Base-by-base conservation (phyloP, 2,113 vertebrate species). In the Hyla sarda region DNA sequence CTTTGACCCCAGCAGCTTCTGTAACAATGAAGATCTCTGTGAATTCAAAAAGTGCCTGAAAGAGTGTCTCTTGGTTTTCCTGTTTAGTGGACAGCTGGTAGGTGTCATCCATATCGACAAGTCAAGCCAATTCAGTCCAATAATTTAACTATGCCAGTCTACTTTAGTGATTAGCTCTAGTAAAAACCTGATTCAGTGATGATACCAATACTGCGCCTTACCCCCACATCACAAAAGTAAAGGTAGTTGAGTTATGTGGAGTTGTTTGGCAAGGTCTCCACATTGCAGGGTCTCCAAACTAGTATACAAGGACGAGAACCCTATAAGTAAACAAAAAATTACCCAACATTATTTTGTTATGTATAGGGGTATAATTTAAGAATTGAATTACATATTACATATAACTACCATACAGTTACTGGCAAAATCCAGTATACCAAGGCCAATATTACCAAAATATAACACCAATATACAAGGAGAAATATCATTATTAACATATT, bases 1-100 rank as follows among this genome's bases (percentile, higher is more conserved):
- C 71, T 89, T 87, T 69, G 88, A 81, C 71, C 82, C 83, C 73
- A 88, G 78, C n/a, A 47, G 72, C 9, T 83, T 89, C 13, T 50
- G 32, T 47, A 87, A 73, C 48, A 62, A 25, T 30, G 65, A 89
- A 37, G 85, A 58, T 2, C 73, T 75, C n/a, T 83, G 30, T 7
- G 11, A 45, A 17, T 83, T 88, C 47, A 73, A 45, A 16, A 89
- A 87, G 32, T 67, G 60, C 48, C 5, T 87, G 32, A 82, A 34
- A 69, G 23, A 12, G 6, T 25, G 11, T 37, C 34, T 86, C 0
- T 11, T 9, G 23, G 41, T 72, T 21, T 13, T 83, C 54, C 75
- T 86, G 54, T 48, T 72, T 21, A 52, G 28, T n/a, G 47, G 17
- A 37, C 76, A 82, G 2, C 88, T 77, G 85, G 85, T 87, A 48